Base-by-base conservation (phyloP, 2,113 vertebrate species). In the Neolamprologus sp. region DNA sequence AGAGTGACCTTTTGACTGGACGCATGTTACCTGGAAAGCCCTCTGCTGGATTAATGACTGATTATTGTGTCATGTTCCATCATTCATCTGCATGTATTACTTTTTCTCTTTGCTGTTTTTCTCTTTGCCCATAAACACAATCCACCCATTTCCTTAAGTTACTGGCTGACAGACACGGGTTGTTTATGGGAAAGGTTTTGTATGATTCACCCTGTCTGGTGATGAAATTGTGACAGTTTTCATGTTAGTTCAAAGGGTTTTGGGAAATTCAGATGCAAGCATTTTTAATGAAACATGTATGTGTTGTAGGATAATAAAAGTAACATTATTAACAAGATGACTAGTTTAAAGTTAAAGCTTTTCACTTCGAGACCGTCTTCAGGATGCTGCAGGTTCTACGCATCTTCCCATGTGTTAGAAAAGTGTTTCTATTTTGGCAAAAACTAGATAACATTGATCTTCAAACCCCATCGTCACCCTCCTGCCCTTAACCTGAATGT, bases 401-500 rank as follows among this genome's bases (percentile, higher is more conserved):
- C 85, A 83, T 73, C 81, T 51, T 53, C 40, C 3, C 17, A 16
- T 55, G 23, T 40, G 49, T 80, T 26, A 57, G 54, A 33, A 57
- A 85, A 7, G 30, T 49, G 54, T 47, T 84, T 42, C 83, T 54
- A 71, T 85, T 82, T 88, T 85, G 73, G 88, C 71, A 92, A 60
- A 85, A 19, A 55, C 55, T 33, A 58, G 60, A 80, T 83, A 81
- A 79, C 85, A 45, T 51, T 71, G 75, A 90, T 91, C 89, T 85
- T 88, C 86, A 79, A 81, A 81, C 60, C 60, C 73, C 83, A 71
- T 88, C 81, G 82, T 87, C 90, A 88, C 65, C 86, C 92, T 91
- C 92, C 82, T 91, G 83, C 89, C 79, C 90, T 89, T 95, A 95
- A 96, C 95, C 95, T 63, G 78, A 81, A 83, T 87, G 93, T 94